phyloP scores from a whole-genome alignment of 2,797 vertebrate genomes.

The Sorex maritimensis region DNA sequence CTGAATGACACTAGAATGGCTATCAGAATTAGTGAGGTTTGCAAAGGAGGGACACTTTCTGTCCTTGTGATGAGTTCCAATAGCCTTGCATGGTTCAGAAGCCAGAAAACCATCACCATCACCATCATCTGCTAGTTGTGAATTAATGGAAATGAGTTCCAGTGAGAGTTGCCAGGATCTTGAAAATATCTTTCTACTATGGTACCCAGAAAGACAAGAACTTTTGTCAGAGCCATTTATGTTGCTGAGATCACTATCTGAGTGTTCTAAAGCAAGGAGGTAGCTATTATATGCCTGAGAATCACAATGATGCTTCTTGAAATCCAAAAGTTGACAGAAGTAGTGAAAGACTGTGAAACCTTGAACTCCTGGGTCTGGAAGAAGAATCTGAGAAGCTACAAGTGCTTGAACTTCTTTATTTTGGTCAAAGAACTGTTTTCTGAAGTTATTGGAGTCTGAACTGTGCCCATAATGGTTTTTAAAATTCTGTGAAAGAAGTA shows the following conservation, averaged over 20 bases:
- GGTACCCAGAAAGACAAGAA: constrained; percentile 76
- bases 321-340: constrained; percentile 84
- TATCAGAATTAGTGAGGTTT: constrained; percentile 62
- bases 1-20: constrained; percentile 67
- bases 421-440: constrained; percentile 79
- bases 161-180: constrained; percentile 89
- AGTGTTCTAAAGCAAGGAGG: constrained; percentile 71
- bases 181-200: constrained; percentile 74
- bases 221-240: constrained; percentile 77
- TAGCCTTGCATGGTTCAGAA: constrained; percentile 75
- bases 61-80: constrained; percentile 78
- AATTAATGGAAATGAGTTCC: constrained; percentile 87
- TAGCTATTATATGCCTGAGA: constrained; percentile 67
- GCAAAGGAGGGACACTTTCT: constrained; percentile 65
- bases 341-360: constrained; percentile 90
- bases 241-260: constrained; percentile 84
- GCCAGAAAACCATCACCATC: constrained; percentile 85
- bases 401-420: constrained; percentile 83
- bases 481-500: constrained; percentile 85
- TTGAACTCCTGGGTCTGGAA: constrained; percentile 84
- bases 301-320: constrained; percentile 56
- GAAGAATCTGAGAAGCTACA: constrained; percentile 90
- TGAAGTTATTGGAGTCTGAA: constrained; percentile 78
- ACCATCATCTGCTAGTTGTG: constrained; percentile 82
- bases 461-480: constrained; percentile 75